Conservation (phyloP, 1,140 invertebrate genomes). For the Hyposmocoma kahamanoa region DNA sequence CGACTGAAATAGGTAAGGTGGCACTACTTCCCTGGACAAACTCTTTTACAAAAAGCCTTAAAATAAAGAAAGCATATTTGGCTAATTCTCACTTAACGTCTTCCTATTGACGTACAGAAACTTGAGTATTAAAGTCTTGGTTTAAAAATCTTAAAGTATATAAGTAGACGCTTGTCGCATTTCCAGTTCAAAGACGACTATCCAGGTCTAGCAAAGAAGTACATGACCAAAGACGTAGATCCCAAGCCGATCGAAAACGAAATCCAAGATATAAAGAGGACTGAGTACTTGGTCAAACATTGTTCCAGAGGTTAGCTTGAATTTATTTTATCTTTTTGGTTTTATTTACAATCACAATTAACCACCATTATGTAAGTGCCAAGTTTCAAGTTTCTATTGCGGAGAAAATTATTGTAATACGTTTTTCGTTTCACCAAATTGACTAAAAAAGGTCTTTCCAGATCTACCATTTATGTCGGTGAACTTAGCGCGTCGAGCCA, state of each 20-base stretch:
- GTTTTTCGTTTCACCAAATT: too few relatives aligned
- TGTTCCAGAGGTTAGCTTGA: conserved; percentile 46
- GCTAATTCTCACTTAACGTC: neutral
- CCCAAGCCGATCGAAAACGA: conserved; percentile 49
- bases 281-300: conserved; percentile 55
- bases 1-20: too few relatives aligned
- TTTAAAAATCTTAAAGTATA: too few relatives aligned
- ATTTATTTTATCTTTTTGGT: neutral
- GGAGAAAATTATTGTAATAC: too few relatives aligned
- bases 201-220: conserved; percentile 40
- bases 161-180: too few relatives aligned
- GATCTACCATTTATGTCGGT: conserved; percentile 65
- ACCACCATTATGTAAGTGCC: too few relatives aligned
- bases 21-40: too few relatives aligned
- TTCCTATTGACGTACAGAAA: neutral
- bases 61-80: neutral
- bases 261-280: conserved; percentile 53
- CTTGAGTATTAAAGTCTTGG: too few relatives aligned
- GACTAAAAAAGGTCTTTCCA: too few relatives aligned
- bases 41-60: neutral
- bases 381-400: too few relatives aligned
- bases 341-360: too few relatives aligned
- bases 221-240: conserved; percentile 51
- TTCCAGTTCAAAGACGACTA: conserved; percentile 46
- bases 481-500: conserved; percentile 50